Conservation (phyloP, 2,797 vertebrate genomes). For the Otolemur crassicaudatus region DNA sequence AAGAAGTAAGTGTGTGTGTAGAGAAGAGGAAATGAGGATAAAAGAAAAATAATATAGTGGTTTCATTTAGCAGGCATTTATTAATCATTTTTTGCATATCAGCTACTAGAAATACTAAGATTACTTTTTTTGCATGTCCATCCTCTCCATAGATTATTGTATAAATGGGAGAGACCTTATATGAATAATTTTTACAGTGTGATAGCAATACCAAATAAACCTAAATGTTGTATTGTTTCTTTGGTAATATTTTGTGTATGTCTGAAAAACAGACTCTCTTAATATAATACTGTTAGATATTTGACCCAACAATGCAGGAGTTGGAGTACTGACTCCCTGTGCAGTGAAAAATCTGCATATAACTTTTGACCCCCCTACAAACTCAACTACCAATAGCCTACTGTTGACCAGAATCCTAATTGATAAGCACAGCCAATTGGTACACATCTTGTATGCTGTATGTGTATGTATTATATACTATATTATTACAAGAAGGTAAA, state of each 20-base stretch:
- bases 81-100: constrained; percentile 14
- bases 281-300: neutral
- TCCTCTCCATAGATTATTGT: neutral
- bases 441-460: neutral
- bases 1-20: neutral
- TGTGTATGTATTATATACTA: neutral
- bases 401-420: neutral
- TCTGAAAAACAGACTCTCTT: neutral
- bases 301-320: neutral
- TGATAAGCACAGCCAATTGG: neutral
- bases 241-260: constrained; percentile 9
- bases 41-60: constrained; percentile 22
- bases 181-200: constrained; percentile 10
- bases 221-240: constrained; percentile 29
- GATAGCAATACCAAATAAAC: constrained; percentile 19
- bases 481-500: neutral
- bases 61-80: constrained; percentile 29
- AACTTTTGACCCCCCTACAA: neutral
- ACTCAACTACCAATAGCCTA: neutral
- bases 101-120: neutral
- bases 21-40: neutral
- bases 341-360: neutral
- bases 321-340: neutral
- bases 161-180: neutral
- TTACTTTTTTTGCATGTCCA: constrained; percentile 23